Evolutionary conservation across 2,888 invertebrate genomes (phyloP), one percentile per base, ranked within the genome.

Genomic region (Homarus gammarus): DNA sequence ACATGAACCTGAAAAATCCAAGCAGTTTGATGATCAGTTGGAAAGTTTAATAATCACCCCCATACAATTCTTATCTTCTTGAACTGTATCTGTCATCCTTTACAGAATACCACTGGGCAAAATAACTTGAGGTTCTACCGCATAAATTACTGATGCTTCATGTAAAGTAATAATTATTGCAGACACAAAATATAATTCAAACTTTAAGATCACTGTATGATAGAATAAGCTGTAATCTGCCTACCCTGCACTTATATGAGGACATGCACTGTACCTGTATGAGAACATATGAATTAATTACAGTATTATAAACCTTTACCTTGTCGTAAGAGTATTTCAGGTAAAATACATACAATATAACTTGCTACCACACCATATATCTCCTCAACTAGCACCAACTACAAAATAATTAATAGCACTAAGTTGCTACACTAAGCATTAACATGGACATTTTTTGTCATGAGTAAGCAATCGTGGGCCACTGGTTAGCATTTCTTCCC

Each of bases 371-470:
- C 75, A 79, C 56, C 51, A 31, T 38, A 77, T 6, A 72, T 36
- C 87, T 87, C 87, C 68, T 87, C 79, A 38, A 70, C 86, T 72
- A 86, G 86, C 86, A 86, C 86, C 86, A 40, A 40, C 87, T 87
- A 87, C 81, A 79, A 87, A 79, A 49, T 38, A n/a, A n/a, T 51
- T 72, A 79, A 72, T 51, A 77, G 44, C 31, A 27, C 38, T 51
- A 49, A 56, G 79, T 81, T 56, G 49, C 87, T 73, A 81, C 70
- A 81, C 12, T 22, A 72, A 81, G 72, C 81, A 31, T 70, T 36
- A 77, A 79, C 78, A 86, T 36, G 49, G 36, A 49, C 78, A 68
- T 83, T 68, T 68, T 31, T 40, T 40, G 40, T 75, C 75, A 75
- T 40, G 75, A 75, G 40, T 40, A 36, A 75, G 75, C 40, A 75